Percentiles rank a stretch among this genome's conserved stretches.
These are phyloP conservation scores for Drosophila borborema DNA, from an alignment of 2,888 invertebrate species.

Conservation along the genomic window DNA sequence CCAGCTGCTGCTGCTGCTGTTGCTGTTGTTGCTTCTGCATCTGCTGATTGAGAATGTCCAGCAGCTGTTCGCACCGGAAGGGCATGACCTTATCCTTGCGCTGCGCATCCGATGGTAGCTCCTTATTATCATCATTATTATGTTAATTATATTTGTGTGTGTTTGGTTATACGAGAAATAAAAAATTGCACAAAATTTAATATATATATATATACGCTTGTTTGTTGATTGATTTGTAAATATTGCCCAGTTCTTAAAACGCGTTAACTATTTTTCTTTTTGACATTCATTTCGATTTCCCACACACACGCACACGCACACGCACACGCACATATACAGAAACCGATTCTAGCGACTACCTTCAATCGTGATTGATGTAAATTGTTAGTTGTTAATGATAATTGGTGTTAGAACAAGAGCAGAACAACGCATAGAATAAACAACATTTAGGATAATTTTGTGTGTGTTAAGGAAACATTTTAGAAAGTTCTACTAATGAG, in stretches of 20 bases:
- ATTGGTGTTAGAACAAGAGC: slow-evolving; percentile 1
- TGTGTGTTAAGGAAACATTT: neutral
- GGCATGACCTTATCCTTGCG: slow-evolving; percentile 27
- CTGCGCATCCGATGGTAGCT: slow-evolving; percentile 28
- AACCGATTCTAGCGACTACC: slow-evolving; percentile 1
- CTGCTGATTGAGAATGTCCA: slow-evolving; percentile 48
- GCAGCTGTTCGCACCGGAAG: slow-evolving; percentile 30
- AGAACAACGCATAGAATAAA: slow-evolving; percentile 4
- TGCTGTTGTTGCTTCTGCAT: slow-evolving; percentile 46
- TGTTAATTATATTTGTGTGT: neutral
- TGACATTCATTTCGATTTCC: neutral
- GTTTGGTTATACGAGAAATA: neutral
- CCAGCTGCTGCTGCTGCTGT: slow-evolving; percentile 32
- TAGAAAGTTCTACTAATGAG: neutral
- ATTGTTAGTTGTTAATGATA: slow-evolving; percentile 9
- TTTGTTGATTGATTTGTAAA: slow-evolving; percentile 5
- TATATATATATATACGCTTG: slow-evolving; percentile 1
- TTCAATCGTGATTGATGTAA: slow-evolving; percentile 7
- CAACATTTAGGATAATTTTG: slow-evolving; percentile 1
- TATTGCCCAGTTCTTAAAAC: slow-evolving; percentile 12
- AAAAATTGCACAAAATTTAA: slow-evolving; percentile 8
- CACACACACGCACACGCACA: neutral
- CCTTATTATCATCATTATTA: slow-evolving; percentile 4
- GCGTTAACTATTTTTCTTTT: too few species aligned
- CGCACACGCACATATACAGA: neutral